Evolutionary conservation across 2,113 vertebrate species (phyloP), one percentile per base, ranked within the genome.

Genomic region (Prionailurus bengalensis): DNA sequence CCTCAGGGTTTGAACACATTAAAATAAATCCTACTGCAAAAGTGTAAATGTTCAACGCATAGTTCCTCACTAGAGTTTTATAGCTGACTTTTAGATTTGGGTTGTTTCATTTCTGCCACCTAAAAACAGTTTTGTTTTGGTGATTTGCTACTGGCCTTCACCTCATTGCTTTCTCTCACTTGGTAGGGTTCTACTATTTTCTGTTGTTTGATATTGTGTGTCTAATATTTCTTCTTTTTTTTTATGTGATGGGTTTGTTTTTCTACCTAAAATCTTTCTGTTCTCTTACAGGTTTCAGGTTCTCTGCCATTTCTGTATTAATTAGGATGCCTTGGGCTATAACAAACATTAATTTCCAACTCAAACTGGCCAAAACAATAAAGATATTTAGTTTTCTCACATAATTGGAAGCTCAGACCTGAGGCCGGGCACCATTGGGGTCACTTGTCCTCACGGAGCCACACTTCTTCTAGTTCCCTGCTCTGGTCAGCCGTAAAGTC

Each of bases 1-100:
- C 92, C 76, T 97, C 55, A 16, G 73, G 95, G 39, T 89, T 93
- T 80, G 85, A 96, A 90, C 42, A 91, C 71, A 95, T 94, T 96
- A 89, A 95, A 96, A 96, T 92, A 92, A 89, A 93, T 91, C 66
- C 11, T 51, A 73, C 53, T 65, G 70, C 39, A 91, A 90, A 94
- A 73, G 51, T 92, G 31, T 48, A 74, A 84, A 58, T 66, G 80
- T 90, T 97, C 92, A 88, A 8, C 2, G 14, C 31, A 39, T 53
- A 78, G 39, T 36, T 87, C 48, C 83, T 84, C 13, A 19, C 16
- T 21, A 45, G 31, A 66, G 33, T 66, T 93, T 66, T 71, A 74
- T 4, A 27, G 45, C n/a, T 51, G 39, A 45, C 21, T 42, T 73
- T 91, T 91, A 63, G 63, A 36, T 94, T n/a, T 95, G 61, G 23